Conservation (phyloP, 37 sponge, comb jelly and placozoan genomes). For the Lycopodina hypogea region DNA sequence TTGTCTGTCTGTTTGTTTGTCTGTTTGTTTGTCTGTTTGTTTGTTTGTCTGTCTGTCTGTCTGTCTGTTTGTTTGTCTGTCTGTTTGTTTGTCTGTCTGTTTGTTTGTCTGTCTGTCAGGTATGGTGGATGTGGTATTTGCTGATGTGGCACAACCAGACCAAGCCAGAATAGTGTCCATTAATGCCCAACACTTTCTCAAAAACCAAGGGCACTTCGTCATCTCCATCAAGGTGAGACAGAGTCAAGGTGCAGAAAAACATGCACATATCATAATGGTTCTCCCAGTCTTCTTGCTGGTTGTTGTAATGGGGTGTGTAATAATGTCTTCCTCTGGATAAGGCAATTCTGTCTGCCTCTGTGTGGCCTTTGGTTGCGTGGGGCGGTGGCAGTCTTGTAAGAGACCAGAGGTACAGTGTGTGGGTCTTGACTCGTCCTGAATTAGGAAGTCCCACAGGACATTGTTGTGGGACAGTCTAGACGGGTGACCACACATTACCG, state of each 20-base stretch:
- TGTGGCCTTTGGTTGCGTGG: not conserved
- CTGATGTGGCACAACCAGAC: slow-evolving; percentile 99
- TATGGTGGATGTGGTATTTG: slow-evolving; percentile 98
- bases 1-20: too few relatives aligned
- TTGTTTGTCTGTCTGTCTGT: too few relatives aligned
- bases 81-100: too few relatives aligned
- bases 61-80: too few relatives aligned
- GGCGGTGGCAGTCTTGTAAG: slow-evolving; percentile 10
- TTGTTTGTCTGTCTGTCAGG: slow-evolving; percentile 33
- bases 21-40: too few relatives aligned
- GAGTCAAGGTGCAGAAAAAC: not conserved
- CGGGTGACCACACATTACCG: too few relatives aligned
- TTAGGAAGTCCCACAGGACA: too few relatives aligned
- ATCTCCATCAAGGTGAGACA: slow-evolving; percentile 92
- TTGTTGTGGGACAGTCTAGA: too few relatives aligned
- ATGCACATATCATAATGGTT: not conserved
- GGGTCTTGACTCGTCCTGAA: too few relatives aligned
- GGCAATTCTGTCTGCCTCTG: slow-evolving; percentile 2
- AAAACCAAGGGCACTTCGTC: slow-evolving; percentile 96
- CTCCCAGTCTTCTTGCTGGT: too few relatives aligned
- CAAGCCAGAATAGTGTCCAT: slow-evolving; percentile 96
- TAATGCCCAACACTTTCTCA: slow-evolving; percentile 93
- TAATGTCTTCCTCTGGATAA: not conserved
- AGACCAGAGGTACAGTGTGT: not conserved
- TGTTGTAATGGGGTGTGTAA: not conserved